Conservation (phyloP, 2,113 vertebrate genomes). For the Peromyscus leucopus region DNA sequence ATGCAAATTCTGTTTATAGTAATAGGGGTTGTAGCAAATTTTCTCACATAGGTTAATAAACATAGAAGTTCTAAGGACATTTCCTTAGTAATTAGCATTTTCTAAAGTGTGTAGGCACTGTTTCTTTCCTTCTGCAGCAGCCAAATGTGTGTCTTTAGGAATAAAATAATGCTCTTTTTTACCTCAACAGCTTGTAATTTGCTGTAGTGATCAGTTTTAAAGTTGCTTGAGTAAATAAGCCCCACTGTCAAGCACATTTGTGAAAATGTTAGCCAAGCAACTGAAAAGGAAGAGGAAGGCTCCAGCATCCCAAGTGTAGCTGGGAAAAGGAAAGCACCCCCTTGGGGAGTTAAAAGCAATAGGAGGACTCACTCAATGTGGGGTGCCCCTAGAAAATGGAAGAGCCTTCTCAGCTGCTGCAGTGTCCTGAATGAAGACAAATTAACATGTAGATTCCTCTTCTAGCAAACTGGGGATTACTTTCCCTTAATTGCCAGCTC, state of each 20-base stretch:
- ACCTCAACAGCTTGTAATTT: not conserved
- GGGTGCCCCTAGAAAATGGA: not conserved
- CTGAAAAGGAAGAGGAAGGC: conserved; percentile 12
- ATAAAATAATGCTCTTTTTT: not conserved
- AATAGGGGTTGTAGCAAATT: not conserved
- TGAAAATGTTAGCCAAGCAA: conserved; percentile 53
- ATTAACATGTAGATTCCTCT: not conserved
- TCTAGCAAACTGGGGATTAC: not conserved
- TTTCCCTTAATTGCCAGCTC: not conserved
- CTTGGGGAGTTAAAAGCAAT: not conserved
- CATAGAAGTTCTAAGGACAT: not conserved
- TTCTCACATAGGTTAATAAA: conserved; percentile 14
- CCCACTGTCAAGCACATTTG: not conserved
- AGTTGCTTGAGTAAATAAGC: conserved; percentile 6
- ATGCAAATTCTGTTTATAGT: too few relatives aligned
- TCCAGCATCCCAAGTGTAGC: not conserved
- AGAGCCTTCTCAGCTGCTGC: not conserved
- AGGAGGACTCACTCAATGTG: not conserved
- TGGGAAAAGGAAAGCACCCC: not conserved
- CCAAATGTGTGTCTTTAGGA: not conserved
- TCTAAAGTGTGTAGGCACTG: not conserved
- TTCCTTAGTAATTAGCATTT: conserved; percentile 34
- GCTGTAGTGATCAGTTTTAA: not conserved
- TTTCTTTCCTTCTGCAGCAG: not conserved
- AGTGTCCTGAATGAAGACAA: not conserved